Evolutionary conservation across 2,888 invertebrate species (phyloP).

Genomic region (Pharmacophagus antenor): DNA sequence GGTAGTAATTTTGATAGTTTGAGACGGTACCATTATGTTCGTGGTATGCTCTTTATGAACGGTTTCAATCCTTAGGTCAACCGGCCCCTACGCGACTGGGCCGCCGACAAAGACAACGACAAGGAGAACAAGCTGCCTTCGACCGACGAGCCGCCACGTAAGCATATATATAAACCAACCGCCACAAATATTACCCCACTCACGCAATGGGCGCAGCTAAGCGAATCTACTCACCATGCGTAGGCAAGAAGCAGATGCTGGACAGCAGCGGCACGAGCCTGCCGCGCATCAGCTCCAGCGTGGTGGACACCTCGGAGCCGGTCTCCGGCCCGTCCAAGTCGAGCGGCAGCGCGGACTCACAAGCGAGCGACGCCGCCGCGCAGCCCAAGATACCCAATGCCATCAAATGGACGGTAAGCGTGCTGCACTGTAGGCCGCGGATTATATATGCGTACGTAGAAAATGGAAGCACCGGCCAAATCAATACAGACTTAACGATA

Average conservation of each 20-base stretch:
- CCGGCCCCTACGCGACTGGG: conserved; percentile 70
- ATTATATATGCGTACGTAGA: too few species aligned
- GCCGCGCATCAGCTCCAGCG: conserved; percentile 67
- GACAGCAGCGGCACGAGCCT: conserved; percentile 45
- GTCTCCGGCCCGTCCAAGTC: conserved; percentile 32
- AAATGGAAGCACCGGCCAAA: too few species aligned
- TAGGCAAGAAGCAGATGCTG: conserved; percentile 69
- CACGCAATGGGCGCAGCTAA: too few species aligned
- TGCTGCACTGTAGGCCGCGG: too few species aligned
- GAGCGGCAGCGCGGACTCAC: conserved; percentile 15
- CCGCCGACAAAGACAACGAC: conserved; percentile 66
- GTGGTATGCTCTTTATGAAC: too few species aligned
- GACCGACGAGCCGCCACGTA: conserved; percentile 89
- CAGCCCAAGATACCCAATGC: conserved; percentile 55
- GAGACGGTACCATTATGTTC: too few species aligned
- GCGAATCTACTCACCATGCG: too few species aligned
- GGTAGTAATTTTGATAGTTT: too few species aligned
- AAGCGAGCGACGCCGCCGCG: conserved; percentile 32
- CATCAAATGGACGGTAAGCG: conserved; percentile 65
- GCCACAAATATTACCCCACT: neutral
- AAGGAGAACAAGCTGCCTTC: conserved; percentile 77
- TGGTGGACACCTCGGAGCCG: conserved; percentile 8
- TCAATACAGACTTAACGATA: too few species aligned
- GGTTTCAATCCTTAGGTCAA: conserved; percentile 74
- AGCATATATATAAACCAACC: conserved; percentile 70